These are phyloP conservation scores for Rhopalosiphum nymphaeae DNA, from an alignment of 2,888 invertebrate genomes.

Conservation along the genomic window DNA sequence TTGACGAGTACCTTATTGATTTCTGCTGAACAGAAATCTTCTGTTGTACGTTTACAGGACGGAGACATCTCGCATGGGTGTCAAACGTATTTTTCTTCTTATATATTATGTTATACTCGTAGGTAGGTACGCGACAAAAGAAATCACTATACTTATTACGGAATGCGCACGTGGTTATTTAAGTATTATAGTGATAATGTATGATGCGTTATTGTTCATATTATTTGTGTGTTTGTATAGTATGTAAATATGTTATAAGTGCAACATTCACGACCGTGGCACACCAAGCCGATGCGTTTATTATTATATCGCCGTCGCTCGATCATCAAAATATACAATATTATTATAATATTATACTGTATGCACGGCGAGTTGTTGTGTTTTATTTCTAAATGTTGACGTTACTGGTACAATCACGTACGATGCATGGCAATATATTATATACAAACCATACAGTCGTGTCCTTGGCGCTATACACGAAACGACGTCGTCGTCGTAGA, in stretches of 20 bases:
- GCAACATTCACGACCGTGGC: background rate
- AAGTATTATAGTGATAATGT: background rate
- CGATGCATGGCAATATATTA: background rate
- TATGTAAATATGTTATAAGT: background rate
- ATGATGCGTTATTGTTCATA: background rate
- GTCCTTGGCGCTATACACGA: background rate
- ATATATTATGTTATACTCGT: background rate
- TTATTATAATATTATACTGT: background rate
- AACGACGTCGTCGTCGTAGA: background rate
- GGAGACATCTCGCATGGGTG: background rate
- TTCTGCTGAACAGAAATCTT: background rate
- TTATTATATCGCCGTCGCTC: background rate
- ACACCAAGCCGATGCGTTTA: background rate
- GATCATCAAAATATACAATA: background rate
- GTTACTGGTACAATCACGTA: background rate
- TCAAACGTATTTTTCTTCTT: background rate
- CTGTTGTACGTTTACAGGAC: background rate
- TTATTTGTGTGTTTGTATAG: background rate
- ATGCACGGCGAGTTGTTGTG: background rate
- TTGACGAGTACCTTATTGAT: background rate
- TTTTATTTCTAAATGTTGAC: background rate
- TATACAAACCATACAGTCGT: background rate
- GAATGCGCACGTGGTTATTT: background rate
- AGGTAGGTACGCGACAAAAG: background rate
- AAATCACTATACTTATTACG: background rate